Evolutionary conservation across 2,888 invertebrate species (phyloP), one percentile per base, ranked within the genome.

Genomic region (Heliconius erato): DNA sequence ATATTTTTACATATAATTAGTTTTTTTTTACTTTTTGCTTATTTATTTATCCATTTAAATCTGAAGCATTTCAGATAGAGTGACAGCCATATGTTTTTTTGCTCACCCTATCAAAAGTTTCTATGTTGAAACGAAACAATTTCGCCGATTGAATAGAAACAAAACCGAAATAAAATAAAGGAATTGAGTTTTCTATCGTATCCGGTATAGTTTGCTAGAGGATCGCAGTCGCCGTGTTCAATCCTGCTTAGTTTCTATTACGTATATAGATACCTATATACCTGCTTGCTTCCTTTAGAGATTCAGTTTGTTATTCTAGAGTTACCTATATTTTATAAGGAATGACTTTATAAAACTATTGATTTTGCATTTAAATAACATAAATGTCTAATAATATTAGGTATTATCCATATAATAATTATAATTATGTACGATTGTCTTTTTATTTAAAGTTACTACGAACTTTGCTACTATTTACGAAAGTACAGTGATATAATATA

Each of bases 161-260:
- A 92, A 92, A 93, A 92, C 91, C 90, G 88, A 89, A 92, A 93
- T 93, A 93, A 94, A 94, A 94, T 94, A 93, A 94, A 93, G 91
- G 92, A 90, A 93, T 94, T 87, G 93, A 93, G 92, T 93, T 94
- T 93, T 92, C 94, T 94, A 93, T 94, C 91, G 94, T 89, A 92
- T 91, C 91, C 93, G 90, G 91, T 91, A 93, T 93, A 93, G 94
- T 94, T 95, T 94, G 93, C 91, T 91, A 92, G 93, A 93, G 93
- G 91, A 94, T 93, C 91, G 90, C 92, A 93, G 94, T 94, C 93
- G 92, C 94, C 92, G 91, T 92, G 92, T 91, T 92, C 92, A 88
- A 92, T 93, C 91, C 91, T 87, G 88, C 86, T 85, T 79, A 85
- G 89, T 77, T 84, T 85, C 85, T 88, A 92, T 91, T 94, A 92